Percentiles rank a stretch among this genome's conserved stretches.
These are phyloP conservation scores for Orbicella faveolata DNA, from an alignment of 64 coral and sea anemone species.

Conservation along the genomic window DNA sequence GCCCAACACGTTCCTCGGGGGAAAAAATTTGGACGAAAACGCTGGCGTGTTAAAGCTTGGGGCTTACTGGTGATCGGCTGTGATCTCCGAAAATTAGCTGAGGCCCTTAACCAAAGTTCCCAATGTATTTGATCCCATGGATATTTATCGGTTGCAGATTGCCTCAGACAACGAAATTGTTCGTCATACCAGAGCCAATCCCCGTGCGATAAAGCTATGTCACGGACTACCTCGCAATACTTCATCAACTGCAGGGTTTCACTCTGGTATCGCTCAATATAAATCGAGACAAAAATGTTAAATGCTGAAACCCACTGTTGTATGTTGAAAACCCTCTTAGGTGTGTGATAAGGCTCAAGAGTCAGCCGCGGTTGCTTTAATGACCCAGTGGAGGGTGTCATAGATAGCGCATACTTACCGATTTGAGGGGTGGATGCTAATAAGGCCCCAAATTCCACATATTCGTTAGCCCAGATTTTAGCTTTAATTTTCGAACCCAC, in stretches of 20 bases:
- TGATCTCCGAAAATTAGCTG: slow-evolving; percentile 7
- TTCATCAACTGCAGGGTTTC: slow-evolving; percentile 33
- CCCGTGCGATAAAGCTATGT: not conserved
- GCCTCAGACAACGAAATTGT: not conserved
- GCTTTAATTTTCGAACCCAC: not conserved
- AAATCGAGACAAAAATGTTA: slow-evolving; percentile 53
- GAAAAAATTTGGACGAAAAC: not conserved
- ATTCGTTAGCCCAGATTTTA: not conserved
- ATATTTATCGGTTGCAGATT: not conserved
- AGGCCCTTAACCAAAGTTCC: slow-evolving; percentile 2
- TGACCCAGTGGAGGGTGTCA: not conserved
- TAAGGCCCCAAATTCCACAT: slow-evolving; percentile 2
- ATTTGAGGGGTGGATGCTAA: not conserved
- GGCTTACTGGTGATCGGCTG: not conserved
- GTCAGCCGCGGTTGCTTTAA: not conserved
- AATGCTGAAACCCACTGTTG: slow-evolving; percentile 31
- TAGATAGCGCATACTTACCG: not conserved
- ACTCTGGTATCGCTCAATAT: not conserved
- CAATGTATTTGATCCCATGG: slow-evolving; percentile 7
- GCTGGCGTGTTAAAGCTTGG: not conserved
- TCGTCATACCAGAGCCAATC: slow-evolving; percentile 14
- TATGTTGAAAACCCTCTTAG: not conserved
- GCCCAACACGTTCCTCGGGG: slow-evolving; percentile 27
- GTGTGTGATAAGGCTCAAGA: not conserved
- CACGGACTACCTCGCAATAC: slow-evolving; percentile 34